Evolutionary conservation across 2,797 vertebrate species (phyloP).

Genomic region (Pitangus sulphuratus): DNA sequence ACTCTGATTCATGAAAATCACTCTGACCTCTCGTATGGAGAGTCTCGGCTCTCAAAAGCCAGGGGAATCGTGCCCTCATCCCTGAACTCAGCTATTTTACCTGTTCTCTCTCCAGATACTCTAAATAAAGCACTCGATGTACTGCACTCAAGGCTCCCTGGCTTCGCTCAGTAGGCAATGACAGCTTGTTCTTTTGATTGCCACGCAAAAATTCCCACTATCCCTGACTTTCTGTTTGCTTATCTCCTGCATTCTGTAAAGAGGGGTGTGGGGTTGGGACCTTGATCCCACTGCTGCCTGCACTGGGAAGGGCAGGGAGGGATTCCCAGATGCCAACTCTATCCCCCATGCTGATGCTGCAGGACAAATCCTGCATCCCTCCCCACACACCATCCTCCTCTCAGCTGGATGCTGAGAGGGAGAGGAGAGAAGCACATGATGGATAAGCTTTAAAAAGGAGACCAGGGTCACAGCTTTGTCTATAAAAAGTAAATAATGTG

Average conservation of each 20-base stretch:
- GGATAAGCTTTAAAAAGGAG: conserved; percentile 31
- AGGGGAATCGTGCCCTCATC: neutral
- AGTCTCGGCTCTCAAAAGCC: neutral
- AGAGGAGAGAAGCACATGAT: neutral
- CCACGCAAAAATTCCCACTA: neutral
- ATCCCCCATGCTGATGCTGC: neutral
- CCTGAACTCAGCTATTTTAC: conserved; percentile 18
- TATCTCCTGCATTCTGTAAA: neutral
- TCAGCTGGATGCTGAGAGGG: neutral
- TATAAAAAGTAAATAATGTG: conserved; percentile 49
- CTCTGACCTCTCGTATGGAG: neutral
- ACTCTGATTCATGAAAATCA: conserved; percentile 15
- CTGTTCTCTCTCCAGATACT: conserved; percentile 5
- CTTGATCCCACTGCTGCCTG: neutral
- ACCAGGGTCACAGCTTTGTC: conserved; percentile 25
- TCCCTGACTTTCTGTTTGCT: neutral
- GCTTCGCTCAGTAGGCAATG: neutral
- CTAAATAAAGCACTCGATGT: neutral
- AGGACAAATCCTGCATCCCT: neutral
- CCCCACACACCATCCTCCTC: neutral
- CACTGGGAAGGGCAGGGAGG: fast-evolving
- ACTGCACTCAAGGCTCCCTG: neutral
- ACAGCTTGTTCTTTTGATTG: neutral
- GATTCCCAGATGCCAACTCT: neutral
- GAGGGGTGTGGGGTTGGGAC: fast-evolving